These are phyloP conservation scores for Cichlasoma orientale DNA, from an alignment of 2,797 vertebrate genomes.

Conservation along the genomic window DNA sequence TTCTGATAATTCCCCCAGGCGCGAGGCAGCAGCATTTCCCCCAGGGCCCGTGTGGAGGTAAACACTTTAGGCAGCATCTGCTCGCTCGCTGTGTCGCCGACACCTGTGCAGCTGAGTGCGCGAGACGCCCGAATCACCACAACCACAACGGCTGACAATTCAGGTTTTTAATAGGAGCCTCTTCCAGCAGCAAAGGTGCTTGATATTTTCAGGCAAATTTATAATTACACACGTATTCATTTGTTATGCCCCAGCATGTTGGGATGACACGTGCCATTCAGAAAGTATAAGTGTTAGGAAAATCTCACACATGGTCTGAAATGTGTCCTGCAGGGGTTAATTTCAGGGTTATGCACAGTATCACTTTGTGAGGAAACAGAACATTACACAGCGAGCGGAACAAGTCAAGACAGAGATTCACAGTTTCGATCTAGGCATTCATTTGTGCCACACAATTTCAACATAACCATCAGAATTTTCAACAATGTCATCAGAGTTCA, in stretches of 20 bases:
- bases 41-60: constrained; percentile 40
- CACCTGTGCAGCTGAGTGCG: constrained; percentile 13
- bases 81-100: constrained; percentile 11
- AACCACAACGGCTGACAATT: neutral
- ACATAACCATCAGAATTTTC: neutral
- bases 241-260: constrained; percentile 6
- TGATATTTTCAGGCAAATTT: neutral
- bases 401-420: neutral
- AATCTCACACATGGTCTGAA: neutral
- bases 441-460: neutral
- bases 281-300: neutral
- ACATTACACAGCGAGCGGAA: neutral
- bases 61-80: constrained; percentile 38
- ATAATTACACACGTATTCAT: neutral
- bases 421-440: neutral
- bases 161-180: constrained; percentile 30
- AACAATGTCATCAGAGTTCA: constrained; percentile 37
- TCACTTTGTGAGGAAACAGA: neutral
- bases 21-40: constrained; percentile 31
- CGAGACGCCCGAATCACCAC: neutral
- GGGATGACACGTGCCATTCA: constrained; percentile 23
- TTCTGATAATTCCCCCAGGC: constrained; percentile 42
- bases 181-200: neutral
- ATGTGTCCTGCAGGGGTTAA: neutral
- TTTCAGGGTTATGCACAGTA: neutral